Base-by-base conservation (phyloP, 2,113 vertebrate species). In the Propithecus coquereli region DNA sequence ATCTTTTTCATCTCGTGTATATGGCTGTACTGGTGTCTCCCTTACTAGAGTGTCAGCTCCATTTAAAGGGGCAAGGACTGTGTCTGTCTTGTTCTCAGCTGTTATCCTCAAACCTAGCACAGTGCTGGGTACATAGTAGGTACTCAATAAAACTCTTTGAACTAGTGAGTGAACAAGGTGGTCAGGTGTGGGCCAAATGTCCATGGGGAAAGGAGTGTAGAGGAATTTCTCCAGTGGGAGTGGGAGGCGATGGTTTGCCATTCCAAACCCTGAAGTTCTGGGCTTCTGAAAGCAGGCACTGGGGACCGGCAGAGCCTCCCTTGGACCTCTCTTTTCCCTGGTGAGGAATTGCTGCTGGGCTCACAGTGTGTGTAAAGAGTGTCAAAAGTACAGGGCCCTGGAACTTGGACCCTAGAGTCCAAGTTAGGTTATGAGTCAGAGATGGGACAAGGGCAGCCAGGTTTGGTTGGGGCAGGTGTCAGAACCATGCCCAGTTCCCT, bases 91-190 rank as follows among this genome's bases (percentile, higher is more conserved):
- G 14, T 86, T 52, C 23, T 65, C 32, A n/a, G 8, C 27, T 63
- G 34, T 83, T 71, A 23, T 73, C 30, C 17, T 94, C 93, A 71
- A 70, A 22, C 16, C 47, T 43, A 73, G 52, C 77, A 32, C 43
- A 7, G 18, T 57, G 25, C 23, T 68, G 79, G 14, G 18, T 30
- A 79, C 54, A n/a, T 20, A 83, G 9, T 2, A 86, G 57, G 14
- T 23, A 25, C 22, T 90, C 65, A 90, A 87, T 90, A 94, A 96
- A 95, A 87, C 59, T 66, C 57, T 6, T 7, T n/a, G 70, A 79
- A 84, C 14, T 43, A 94, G 17, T 77, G 70, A 57, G 34, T 30
- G 14, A 85, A 68, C 68, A 86, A 73, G 22, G 40, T 90, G 71
- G 16, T 66, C 23, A 45, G 50, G 1, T 43, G 57, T 86, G 40